Percentiles rank a stretch among this genome's conserved stretches.
phyloP scores from a whole-genome alignment of 2,888 invertebrate genomes.

The Chelonus formosanus region DNA sequence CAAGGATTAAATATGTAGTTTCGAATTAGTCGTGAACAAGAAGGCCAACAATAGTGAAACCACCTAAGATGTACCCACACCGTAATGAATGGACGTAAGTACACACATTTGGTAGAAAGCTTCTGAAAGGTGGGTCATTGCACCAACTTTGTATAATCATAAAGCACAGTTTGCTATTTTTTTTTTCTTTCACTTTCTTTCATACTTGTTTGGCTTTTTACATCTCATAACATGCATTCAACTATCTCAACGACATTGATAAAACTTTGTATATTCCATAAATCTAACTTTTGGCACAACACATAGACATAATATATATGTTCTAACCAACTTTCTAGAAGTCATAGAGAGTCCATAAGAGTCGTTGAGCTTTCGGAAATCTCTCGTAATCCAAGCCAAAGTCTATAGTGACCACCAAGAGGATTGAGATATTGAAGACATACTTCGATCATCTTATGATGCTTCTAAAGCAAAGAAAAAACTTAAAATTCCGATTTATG shows the following conservation, averaged over 20 bases:
- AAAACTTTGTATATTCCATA: slow-evolving; percentile 8
- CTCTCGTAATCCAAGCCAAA: slow-evolving; percentile 31
- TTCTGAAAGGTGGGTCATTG: slow-evolving; percentile 26
- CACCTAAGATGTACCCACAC: slow-evolving; percentile 22
- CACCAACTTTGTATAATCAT: neutral
- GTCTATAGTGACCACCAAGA: slow-evolving; percentile 3
- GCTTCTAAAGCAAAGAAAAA: slow-evolving; percentile 20
- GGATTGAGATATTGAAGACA: slow-evolving; percentile 2
- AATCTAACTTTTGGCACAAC: neutral
- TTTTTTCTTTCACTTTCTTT: neutral
- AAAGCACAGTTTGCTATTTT: neutral
- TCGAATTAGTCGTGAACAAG: slow-evolving; percentile 58
- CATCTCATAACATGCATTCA: neutral
- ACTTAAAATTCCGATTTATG: slow-evolving; percentile 30
- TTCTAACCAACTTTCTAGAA: slow-evolving; percentile 12
- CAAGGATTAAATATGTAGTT: slow-evolving; percentile 63
- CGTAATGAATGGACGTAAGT: slow-evolving; percentile 10
- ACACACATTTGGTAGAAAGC: slow-evolving; percentile 1
- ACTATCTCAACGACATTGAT: slow-evolving; percentile 11
- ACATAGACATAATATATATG: slow-evolving; percentile 5
- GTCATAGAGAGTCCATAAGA: slow-evolving; percentile 15
- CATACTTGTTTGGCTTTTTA: neutral
- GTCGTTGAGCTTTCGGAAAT: slow-evolving; percentile 32
- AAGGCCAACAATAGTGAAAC: slow-evolving; percentile 23
- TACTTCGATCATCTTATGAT: slow-evolving; percentile 35